A percentile compares a stretch with the other conserved stretches of the same genome.
Conservation (phyloP, 2,113 vertebrate species). For the Nycticryphes semicollaris region DNA sequence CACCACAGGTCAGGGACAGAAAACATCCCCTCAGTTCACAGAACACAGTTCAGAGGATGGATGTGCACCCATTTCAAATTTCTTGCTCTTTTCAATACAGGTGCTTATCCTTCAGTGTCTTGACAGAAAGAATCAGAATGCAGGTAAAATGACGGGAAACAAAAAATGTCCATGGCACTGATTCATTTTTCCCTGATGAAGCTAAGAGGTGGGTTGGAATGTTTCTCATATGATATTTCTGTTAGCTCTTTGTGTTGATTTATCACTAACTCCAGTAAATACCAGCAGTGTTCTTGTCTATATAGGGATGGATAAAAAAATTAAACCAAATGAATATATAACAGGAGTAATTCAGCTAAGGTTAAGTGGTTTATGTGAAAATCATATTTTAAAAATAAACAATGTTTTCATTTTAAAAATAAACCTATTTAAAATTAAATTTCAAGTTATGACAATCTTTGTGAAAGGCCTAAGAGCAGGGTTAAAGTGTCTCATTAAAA, state of each 20-base stretch:
- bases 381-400: not conserved
- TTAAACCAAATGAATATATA: not conserved
- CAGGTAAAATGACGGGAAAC: not conserved
- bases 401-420: not conserved
- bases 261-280: not conserved
- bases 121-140: not conserved
- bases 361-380: not conserved
- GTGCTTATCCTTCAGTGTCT: not conserved
- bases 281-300: not conserved
- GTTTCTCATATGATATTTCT: not conserved
- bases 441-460: not conserved
- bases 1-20: not conserved
- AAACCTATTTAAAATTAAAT: not conserved
- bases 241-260: not conserved
- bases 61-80: not conserved
- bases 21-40: accelerated
- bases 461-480: not conserved
- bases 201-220: not conserved
- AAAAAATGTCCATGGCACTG: not conserved
- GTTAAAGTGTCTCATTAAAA: not conserved
- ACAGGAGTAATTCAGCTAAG: not conserved
- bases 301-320: not conserved
- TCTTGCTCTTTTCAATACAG: not conserved
- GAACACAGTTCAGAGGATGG: not conserved
- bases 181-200: not conserved